Evolutionary conservation across 2,113 vertebrate genomes (phyloP).

Genomic region (Myanophis thanlyinensis): DNA sequence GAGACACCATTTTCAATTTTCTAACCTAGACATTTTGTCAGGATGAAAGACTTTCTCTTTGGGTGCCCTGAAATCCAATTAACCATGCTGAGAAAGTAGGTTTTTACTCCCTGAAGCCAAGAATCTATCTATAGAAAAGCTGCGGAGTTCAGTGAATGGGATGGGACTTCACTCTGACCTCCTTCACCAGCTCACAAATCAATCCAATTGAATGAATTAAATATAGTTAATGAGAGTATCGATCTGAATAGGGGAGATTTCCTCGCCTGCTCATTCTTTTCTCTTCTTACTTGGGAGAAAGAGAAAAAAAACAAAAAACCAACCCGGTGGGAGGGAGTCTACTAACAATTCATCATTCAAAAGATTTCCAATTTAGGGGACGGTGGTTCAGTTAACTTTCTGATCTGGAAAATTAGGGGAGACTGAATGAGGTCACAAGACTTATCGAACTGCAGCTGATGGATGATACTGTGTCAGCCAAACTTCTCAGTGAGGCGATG

Average conservation of each 20-base stretch:
- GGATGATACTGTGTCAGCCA: constrained; percentile 2
- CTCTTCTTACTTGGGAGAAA: constrained; percentile 81
- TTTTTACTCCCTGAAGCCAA: neutral
- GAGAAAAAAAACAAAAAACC: constrained; percentile 47
- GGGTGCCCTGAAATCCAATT: neutral
- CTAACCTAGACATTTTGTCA: neutral
- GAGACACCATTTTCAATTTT: neutral
- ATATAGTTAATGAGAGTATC: constrained; percentile 49
- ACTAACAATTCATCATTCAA: constrained; percentile 78
- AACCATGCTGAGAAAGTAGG: neutral
- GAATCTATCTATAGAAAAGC: neutral
- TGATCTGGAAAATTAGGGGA: constrained; percentile 84
- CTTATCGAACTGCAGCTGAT: constrained; percentile 17
- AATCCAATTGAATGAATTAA: constrained; percentile 36
- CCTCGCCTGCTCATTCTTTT: constrained; percentile 16
- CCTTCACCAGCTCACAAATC: constrained; percentile 5
- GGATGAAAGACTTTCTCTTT: neutral
- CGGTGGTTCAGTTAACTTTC: constrained; percentile 75
- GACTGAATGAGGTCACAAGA: constrained; percentile 45
- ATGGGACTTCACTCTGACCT: constrained; percentile 16
- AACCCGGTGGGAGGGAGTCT: constrained; percentile 74
- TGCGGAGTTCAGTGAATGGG: constrained; percentile 2
- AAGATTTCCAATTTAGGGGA: constrained; percentile 77
- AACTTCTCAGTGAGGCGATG: neutral
- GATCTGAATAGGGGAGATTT: constrained; percentile 24